A percentile compares a stretch with the other conserved stretches of the same genome.
Conservation (phyloP, 1,140 invertebrate genomes). For the Drosophila kepulauana region DNA sequence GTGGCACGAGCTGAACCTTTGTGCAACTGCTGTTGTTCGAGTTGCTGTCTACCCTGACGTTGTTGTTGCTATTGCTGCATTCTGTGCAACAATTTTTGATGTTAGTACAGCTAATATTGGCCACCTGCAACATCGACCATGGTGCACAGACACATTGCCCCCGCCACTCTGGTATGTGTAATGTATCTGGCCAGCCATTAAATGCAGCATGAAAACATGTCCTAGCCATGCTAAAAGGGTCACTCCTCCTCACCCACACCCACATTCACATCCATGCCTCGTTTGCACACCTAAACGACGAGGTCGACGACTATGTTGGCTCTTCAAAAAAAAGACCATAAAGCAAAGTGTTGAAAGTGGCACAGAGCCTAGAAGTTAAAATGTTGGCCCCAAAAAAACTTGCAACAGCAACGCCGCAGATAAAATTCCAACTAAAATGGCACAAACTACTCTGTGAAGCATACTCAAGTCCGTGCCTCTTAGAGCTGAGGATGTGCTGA, state of each 20-base stretch:
- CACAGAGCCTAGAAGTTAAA: constrained; percentile 73
- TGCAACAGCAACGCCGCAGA: constrained; percentile 58
- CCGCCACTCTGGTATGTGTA: constrained; percentile 34
- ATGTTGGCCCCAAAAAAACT: constrained; percentile 49
- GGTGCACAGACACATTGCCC: background rate
- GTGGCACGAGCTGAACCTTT: constrained; percentile 4
- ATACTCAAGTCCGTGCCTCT: constrained; percentile 25
- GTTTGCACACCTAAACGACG: background rate
- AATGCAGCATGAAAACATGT: constrained; percentile 62
- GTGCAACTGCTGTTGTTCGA: background rate
- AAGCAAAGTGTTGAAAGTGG: constrained; percentile 71
- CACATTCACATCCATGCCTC: background rate
- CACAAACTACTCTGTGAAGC: constrained; percentile 33
- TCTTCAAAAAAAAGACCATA: constrained; percentile 47
- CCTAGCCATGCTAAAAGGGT: constrained; percentile 65
- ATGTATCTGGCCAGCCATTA: constrained; percentile 68
- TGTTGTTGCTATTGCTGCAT: constrained; percentile 11
- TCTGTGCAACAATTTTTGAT: constrained; percentile 29
- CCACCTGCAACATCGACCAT: constrained; percentile 26
- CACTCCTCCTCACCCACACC: background rate
- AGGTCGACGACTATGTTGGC: constrained; percentile 5
- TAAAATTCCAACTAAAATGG: constrained; percentile 55
- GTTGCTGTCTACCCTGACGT: constrained; percentile 5
- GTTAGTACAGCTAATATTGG: constrained; percentile 34
- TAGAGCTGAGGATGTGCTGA: constrained; percentile 24